Evolutionary conservation across 2,888 invertebrate species (phyloP), one percentile per base, ranked within the genome.

Genomic region (Plusia festucae): DNA sequence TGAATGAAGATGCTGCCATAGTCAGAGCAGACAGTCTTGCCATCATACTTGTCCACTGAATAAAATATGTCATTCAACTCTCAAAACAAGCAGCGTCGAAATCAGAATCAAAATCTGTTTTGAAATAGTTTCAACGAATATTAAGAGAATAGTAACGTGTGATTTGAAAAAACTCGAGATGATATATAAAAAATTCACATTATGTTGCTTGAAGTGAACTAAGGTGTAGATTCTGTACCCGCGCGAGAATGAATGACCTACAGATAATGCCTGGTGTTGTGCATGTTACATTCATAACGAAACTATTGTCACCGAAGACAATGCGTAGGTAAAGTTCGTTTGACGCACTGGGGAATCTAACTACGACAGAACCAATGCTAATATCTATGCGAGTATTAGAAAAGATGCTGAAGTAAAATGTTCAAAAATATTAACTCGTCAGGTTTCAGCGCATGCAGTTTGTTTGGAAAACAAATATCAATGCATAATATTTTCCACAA

Each of bases 271-370:
- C 40, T n/a, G n/a, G 40, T 40, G 40, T n/a, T 15, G 40, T 40
- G 40, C 13, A n/a, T 40, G 40, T 40, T 40, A 40, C 40, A 40
- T 40, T 40, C 40, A 40, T 40, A 40, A 40, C 40, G 40, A 40
- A 40, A 40, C 40, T 40, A 40, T 40, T 40, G 40, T 40, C 40
- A 40, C 5, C 40, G n/a, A n/a, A 40, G 40, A 40, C 40, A 40
- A 40, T 40, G 40, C 40, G 40, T 40, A 40, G 40, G 40, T 40
- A n/a, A 40, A 7, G 40, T 40, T 15, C 40, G 40, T 40, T 40
- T 40, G 40, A 40, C 40, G 40, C 40, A 40, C 40, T 40, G n/a
- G 40, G n/a, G 40, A 15, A 40, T 4, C 40, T n/a, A 40, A 40
- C 40, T 40, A n/a, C 40, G 40, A 40, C 40, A 40, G 4, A 40